These are phyloP conservation scores for Dendronephthya gigantea DNA, from an alignment of 64 coral and sea anemone species.

Conservation along the genomic window DNA sequence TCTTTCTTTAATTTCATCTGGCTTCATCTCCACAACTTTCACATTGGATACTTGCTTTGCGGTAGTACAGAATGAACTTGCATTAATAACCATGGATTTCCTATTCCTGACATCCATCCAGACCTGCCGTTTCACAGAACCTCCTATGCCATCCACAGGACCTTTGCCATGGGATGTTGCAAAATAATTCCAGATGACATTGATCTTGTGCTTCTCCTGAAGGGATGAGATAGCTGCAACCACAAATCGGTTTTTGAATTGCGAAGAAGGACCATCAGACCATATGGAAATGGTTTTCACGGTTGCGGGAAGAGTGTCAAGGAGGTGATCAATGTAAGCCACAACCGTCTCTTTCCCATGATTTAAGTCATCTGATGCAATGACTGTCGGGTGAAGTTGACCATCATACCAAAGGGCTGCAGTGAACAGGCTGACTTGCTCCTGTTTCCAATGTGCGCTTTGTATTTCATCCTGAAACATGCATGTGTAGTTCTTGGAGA, in stretches of 20 bases:
- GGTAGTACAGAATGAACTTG: neutral
- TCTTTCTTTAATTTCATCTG: no score
- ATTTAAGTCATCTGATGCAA: slow-evolving; percentile 39
- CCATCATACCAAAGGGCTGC: slow-evolving; percentile 18
- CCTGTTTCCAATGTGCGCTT: slow-evolving; percentile 46
- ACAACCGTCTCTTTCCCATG: slow-evolving; percentile 52
- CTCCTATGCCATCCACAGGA: no score
- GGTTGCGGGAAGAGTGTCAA: no score
- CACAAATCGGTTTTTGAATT: slow-evolving; percentile 50
- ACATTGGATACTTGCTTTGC: no score
- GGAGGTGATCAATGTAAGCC: slow-evolving; percentile 35
- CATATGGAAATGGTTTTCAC: slow-evolving; percentile 37
- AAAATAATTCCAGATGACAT: no score
- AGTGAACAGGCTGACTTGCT: slow-evolving; percentile 20
- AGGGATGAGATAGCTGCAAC: slow-evolving; percentile 23
- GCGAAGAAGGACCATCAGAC: slow-evolving; percentile 47
- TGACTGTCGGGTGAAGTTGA: slow-evolving; percentile 41
- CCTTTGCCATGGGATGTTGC: no score
- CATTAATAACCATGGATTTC: neutral
- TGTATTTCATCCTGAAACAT: slow-evolving; percentile 39
- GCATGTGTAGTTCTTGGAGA: slow-evolving; percentile 44
- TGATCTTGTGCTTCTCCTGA: no score
- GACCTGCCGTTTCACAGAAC: neutral
- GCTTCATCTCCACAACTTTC: neutral
- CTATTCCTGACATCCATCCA: no score